Percentiles rank a stretch among this genome's conserved stretches.
Conservation (phyloP, 2,113 vertebrate genomes). For the Pluvialis apricaria region DNA sequence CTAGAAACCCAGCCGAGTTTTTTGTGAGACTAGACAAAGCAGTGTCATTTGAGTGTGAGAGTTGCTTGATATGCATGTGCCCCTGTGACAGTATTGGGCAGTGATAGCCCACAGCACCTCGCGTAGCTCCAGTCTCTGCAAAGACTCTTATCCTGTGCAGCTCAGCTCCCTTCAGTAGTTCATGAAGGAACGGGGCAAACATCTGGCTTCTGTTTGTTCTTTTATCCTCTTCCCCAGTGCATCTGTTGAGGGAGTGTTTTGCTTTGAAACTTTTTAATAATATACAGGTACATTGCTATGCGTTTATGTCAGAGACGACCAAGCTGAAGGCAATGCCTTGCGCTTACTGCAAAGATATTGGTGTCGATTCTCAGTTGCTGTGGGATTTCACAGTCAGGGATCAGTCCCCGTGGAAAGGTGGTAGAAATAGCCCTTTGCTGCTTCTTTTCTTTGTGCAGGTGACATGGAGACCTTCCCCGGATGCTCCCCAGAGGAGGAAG, state of each 20-base stretch:
- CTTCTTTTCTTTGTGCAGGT: not conserved
- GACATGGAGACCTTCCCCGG: not conserved
- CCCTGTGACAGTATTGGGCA: not conserved
- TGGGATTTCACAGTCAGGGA: not conserved
- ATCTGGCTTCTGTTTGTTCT: not conserved
- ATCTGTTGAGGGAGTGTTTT: not conserved
- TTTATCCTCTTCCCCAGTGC: not conserved
- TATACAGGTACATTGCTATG: not conserved
- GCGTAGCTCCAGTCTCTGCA: rapidly evolving
- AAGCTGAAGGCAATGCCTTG: not conserved
- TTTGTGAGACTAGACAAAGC: not conserved
- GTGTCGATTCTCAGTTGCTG: not conserved
- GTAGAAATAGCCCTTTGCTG: not conserved
- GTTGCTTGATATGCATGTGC: rapidly evolving
- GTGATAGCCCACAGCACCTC: not conserved
- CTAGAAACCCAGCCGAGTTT: not conserved
- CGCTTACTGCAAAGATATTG: not conserved
- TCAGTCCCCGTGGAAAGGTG: not conserved
- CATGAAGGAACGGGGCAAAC: not conserved
- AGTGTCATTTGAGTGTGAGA: not conserved
- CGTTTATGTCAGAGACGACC: not conserved
- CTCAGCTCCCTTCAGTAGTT: not conserved
- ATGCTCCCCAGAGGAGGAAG: not conserved
- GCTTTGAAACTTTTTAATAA: not conserved
- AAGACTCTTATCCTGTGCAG: not conserved